Evolutionary conservation across 2,797 vertebrate species (phyloP).

Genomic region (Aulostomus chinensis): DNA sequence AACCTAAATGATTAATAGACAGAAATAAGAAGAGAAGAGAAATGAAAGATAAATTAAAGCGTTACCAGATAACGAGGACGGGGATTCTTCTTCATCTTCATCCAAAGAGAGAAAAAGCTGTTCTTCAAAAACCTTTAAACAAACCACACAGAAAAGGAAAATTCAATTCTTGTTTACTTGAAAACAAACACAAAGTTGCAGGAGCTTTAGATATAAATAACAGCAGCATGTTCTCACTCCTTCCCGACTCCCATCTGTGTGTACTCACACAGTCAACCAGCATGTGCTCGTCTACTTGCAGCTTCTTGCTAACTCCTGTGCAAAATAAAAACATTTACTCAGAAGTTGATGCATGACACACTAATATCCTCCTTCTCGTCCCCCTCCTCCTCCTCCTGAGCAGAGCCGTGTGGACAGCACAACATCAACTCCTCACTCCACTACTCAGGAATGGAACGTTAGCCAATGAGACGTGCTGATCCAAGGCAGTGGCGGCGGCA

Average conservation of each 20-base stretch:
- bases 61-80: slow-evolving; percentile 59
- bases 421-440: slow-evolving; percentile 28
- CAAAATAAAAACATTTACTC: slow-evolving; percentile 47
- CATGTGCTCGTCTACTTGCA: slow-evolving; percentile 29
- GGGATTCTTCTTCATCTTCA: slow-evolving; percentile 55
- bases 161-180: background rate
- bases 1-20: background rate
- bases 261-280: slow-evolving; percentile 71
- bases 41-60: background rate
- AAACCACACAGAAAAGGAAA: slow-evolving; percentile 4
- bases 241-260: background rate
- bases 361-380: slow-evolving; percentile 8
- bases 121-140: slow-evolving; percentile 76
- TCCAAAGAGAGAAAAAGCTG: slow-evolving; percentile 74
- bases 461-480: slow-evolving; percentile 32
- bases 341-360: slow-evolving; percentile 25
- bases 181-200: slow-evolving; percentile 11
- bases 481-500: slow-evolving; percentile 19
- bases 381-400: slow-evolving; percentile 7
- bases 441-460: slow-evolving; percentile 34
- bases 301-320: slow-evolving; percentile 43
- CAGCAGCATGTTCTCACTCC: no score
- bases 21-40: background rate
- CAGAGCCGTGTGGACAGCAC: slow-evolving; percentile 11
- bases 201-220: no score